Conservation (phyloP, 1,140 invertebrate species). For the Orchestia grillus region DNA sequence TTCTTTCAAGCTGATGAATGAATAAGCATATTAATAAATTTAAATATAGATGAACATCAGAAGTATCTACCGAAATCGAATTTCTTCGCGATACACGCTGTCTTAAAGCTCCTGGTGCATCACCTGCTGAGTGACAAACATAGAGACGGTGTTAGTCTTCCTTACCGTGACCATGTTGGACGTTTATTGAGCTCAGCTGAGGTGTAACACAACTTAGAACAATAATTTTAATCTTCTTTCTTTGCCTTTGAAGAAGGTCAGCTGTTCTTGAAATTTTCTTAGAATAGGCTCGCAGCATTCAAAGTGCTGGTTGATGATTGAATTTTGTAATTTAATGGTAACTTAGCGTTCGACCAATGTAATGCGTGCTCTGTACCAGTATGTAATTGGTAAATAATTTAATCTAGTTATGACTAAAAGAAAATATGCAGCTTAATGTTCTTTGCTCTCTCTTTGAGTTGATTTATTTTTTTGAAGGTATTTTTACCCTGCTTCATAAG, state of each 20-base stretch:
- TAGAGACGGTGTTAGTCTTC: not conserved
- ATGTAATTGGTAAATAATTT: not conserved
- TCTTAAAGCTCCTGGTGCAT: not conserved
- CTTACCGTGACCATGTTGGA: not conserved
- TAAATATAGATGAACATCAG: not conserved
- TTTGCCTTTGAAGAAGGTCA: not conserved
- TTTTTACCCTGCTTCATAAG: no score
- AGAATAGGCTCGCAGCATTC: not conserved
- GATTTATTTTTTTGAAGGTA: no score
- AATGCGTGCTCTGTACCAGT: not conserved
- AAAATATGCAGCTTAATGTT: no score
- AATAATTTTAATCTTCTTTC: not conserved
- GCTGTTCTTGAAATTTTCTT: not conserved
- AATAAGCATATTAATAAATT: not conserved
- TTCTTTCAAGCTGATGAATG: not conserved
- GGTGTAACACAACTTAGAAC: not conserved
- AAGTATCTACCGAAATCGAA: not conserved
- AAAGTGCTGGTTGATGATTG: not conserved
- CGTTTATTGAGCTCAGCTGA: not conserved
- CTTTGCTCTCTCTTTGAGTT: no score
- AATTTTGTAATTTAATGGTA: not conserved
- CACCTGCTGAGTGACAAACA: not conserved
- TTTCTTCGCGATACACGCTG: not conserved
- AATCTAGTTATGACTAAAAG: no score
- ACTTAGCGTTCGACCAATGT: not conserved